A percentile compares a stretch with the other conserved stretches of the same genome.
Evolutionary conservation across 2,113 vertebrate species (phyloP).

Genomic region (Colaptes auratus): DNA sequence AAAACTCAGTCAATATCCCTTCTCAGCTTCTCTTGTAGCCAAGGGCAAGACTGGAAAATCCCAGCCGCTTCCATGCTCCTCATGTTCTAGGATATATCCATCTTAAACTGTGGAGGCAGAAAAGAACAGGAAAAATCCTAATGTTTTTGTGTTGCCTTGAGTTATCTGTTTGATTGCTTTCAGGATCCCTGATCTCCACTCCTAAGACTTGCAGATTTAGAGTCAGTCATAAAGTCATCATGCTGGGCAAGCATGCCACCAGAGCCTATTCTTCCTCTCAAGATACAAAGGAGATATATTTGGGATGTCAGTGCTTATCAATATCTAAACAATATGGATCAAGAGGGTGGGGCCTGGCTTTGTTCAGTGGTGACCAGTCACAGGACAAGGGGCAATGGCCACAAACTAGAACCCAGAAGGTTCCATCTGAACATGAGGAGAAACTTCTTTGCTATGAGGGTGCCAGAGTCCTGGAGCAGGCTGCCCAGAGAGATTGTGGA

Average conservation of each 20-base stretch:
- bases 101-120: not conserved
- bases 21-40: not conserved
- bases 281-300: not conserved
- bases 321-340: no score
- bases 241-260: not conserved
- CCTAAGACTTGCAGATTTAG: not conserved
- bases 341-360: no score
- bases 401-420: no score
- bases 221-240: not conserved
- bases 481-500: no score
- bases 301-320: no score
- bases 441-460: no score
- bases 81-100: not conserved
- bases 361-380: no score
- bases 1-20: not conserved
- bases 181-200: not conserved
- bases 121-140: not conserved
- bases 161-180: not conserved
- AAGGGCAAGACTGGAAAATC: not conserved
- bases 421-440: no score
- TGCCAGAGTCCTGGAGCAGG: no score
- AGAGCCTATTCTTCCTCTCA: not conserved
- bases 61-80: not conserved
- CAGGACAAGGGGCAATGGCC: no score
- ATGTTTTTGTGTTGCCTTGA: not conserved